phyloP scores from a whole-genome alignment of 2,797 vertebrate species.

The Clamator glandarius region DNA sequence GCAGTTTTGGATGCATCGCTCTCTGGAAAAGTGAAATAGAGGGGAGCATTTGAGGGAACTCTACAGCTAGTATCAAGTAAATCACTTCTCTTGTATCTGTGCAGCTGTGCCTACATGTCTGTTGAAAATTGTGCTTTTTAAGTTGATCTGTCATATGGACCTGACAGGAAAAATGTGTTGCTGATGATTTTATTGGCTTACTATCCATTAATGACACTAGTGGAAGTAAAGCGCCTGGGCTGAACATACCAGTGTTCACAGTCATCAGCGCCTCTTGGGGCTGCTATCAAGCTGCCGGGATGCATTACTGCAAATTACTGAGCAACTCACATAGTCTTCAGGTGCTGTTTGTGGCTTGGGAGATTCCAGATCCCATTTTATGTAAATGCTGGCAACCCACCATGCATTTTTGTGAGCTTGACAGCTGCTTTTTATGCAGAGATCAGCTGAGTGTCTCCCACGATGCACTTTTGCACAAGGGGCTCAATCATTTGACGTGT shows the following conservation, averaged over 20 bases:
- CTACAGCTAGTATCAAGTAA: not conserved
- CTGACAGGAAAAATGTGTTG: not conserved
- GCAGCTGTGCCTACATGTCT: not conserved
- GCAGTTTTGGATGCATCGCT: not conserved
- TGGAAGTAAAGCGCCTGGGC: not conserved
- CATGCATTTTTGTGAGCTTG: fast-evolving
- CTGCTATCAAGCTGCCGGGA: not conserved
- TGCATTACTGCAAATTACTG: not conserved
- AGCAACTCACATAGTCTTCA: not conserved
- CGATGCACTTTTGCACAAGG: not conserved
- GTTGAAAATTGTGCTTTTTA: not conserved
- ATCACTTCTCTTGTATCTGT: not conserved
- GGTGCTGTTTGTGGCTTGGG: not conserved
- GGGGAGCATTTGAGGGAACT: not conserved
- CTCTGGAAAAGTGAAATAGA: not conserved
- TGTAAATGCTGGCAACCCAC: not conserved
- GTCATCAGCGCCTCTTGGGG: fast-evolving
- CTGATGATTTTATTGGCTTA: not conserved
- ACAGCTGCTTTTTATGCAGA: not conserved
- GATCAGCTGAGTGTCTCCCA: fast-evolving
- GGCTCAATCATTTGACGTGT: not conserved
- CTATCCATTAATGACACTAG: not conserved
- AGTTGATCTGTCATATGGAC: not conserved
- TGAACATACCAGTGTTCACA: not conserved
- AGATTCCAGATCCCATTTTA: not conserved